Evolutionary conservation across 2,888 invertebrate genomes (phyloP).

Genomic region (Tuberolachnus salignus): DNA sequence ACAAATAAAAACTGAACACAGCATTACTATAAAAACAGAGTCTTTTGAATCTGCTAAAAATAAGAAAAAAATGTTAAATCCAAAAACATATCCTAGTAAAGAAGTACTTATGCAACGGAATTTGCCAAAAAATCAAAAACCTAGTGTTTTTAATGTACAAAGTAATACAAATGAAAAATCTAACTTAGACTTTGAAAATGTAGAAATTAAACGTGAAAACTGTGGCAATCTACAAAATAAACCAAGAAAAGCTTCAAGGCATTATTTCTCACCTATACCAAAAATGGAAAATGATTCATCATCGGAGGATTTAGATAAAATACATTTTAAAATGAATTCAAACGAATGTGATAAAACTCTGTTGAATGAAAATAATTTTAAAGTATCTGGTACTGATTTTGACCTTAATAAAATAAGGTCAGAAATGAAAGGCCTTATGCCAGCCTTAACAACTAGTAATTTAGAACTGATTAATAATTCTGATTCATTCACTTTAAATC

Average conservation of each 20-base stretch:
- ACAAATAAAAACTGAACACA: not conserved
- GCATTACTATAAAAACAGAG: not conserved
- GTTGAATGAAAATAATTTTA: constrained; percentile 12
- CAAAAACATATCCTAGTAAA: constrained; percentile 57
- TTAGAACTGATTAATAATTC: not conserved
- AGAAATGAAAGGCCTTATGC: constrained; percentile 34
- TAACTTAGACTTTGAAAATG: not conserved
- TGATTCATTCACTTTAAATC: not conserved
- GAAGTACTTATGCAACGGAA: constrained; percentile 34
- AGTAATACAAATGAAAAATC: not conserved
- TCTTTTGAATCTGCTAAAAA: not conserved
- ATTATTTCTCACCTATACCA: constrained; percentile 33
- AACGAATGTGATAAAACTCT: not conserved
- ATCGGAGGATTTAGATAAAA: not conserved
- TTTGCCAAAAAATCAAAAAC: constrained; percentile 16
- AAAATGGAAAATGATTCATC: constrained; percentile 21
- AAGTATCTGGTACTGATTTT: constrained; percentile 46
- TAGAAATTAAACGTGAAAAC: not conserved
- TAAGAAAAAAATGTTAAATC: constrained; percentile 58
- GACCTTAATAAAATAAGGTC: constrained; percentile 45
- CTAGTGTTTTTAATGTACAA: not conserved
- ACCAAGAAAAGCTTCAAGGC: constrained; percentile 6
- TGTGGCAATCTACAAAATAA: not conserved
- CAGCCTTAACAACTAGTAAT: not conserved
- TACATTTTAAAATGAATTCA: not conserved